Conservation (phyloP, 1,140 invertebrate species). For the Philotrypesis tridentata region DNA sequence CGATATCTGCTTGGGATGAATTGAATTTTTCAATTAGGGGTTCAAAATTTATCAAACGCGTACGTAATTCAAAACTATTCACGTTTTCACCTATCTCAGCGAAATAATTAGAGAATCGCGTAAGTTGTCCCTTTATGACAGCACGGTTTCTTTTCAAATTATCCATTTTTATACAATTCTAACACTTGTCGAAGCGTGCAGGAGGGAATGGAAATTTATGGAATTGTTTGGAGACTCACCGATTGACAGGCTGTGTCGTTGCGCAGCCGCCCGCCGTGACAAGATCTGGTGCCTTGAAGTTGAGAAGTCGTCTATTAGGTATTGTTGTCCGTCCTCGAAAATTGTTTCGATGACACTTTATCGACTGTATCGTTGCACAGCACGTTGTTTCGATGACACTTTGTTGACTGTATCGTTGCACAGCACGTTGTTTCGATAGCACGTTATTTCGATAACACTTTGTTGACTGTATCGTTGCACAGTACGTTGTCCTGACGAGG, state of each 20-base stretch:
- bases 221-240: constrained; percentile 1
- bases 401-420: no score
- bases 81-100: no score
- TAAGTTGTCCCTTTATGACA: not conserved
- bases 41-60: not conserved
- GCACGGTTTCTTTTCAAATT: not conserved
- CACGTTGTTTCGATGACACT: no score
- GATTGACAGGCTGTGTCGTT: not conserved
- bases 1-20: not conserved
- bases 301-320: no score
- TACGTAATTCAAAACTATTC: not conserved
- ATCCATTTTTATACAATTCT: not conserved
- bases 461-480: not conserved
- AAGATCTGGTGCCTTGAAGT: no score
- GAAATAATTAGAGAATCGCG: not conserved
- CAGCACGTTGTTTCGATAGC: no score
- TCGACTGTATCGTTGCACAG: no score
- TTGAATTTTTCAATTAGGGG: not conserved
- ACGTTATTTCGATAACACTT: no score
- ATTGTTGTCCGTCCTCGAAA: no score
- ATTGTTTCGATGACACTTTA: no score
- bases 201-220: not conserved
- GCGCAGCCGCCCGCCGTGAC: not conserved
- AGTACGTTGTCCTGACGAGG: not conserved
- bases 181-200: not conserved